Evolutionary conservation across 2,797 vertebrate genomes (phyloP), one percentile per base, ranked within the genome.

Genomic region (Erpetoichthys calabaricus): DNA sequence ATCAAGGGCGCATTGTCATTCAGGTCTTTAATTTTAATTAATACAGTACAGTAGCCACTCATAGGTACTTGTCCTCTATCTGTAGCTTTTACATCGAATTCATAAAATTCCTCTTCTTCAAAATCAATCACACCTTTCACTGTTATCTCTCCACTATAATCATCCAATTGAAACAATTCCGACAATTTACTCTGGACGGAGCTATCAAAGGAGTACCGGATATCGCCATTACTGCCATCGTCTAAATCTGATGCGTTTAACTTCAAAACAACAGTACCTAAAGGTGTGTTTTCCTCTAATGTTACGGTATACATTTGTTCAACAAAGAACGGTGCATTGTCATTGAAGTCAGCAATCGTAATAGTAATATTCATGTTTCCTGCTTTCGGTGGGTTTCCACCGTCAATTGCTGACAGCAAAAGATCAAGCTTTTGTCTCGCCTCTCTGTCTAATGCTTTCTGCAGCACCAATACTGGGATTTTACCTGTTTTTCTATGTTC

Each of bases 381-480:
- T 2, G 68, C 64, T n/a, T 62, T 69, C 10, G 63, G 50, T 25
- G 86, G 84, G 52, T 80, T 79, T n/a, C 84, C 88, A 2, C 84
- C 83, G 3, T 90, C 87, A 6, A 80, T 3, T n/a, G 83, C 85
- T 4, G 70, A 86, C 45, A 90, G 49, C 3, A 69, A 57, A 8
- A 88, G 61, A 4, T 59, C 64, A 57, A 85, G 61, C 4, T 62
- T 9, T 1, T 72, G 42, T 54, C 80, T 73, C 51, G 80, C 75
- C 56, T 89, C 85, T 60, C 82, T 59, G 59, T 89, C 84, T 64
- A 91, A 70, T n/a, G 72, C 53, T 64, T 78, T 87, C 56, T 86
- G 70, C 9, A 88, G 56, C 3, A 78, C 47, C 56, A 89, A 64
- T 62, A 86, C 83, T 0, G 82, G 74, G 8, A 70, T 65, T 52